Evolutionary conservation across 2,888 invertebrate genomes (phyloP).

Genomic region (Tachina lurida): DNA sequence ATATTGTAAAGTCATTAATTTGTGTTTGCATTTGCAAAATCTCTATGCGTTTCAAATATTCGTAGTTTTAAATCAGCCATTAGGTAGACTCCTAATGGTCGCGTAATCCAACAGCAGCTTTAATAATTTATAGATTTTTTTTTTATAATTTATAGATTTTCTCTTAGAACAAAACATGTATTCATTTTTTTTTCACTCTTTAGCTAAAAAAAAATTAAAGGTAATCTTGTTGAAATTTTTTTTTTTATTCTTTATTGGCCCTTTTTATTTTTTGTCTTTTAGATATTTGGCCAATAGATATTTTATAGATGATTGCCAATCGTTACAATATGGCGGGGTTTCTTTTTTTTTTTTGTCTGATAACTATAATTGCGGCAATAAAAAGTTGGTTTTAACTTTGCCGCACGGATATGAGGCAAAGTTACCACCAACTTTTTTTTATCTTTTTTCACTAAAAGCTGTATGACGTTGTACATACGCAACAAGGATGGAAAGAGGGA

Average conservation of each 20-base stretch:
- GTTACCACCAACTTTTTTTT: constrained; percentile 9
- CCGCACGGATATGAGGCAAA: constrained; percentile 28
- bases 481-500: neutral
- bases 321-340: constrained; percentile 76
- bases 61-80: neutral
- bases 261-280: constrained; percentile 18
- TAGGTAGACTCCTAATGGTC: neutral
- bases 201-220: constrained; percentile 4
- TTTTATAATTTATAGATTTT: neutral
- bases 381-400: constrained; percentile 75
- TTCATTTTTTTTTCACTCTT: neutral
- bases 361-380: constrained; percentile 83
- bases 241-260: constrained; percentile 1
- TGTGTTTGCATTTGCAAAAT: neutral
- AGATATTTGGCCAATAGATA: constrained; percentile 53
- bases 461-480: constrained; percentile 17
- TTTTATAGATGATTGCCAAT: constrained; percentile 75
- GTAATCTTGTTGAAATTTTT: constrained; percentile 39
- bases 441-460: constrained; percentile 28
- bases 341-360: constrained; percentile 76
- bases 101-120: neutral
- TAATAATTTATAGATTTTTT: neutral
- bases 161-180: too few species aligned
- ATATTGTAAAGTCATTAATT: neutral
- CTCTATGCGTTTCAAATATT: neutral